These are phyloP conservation scores for Sapayoa aenigma DNA, from an alignment of 2,113 vertebrate genomes.

Conservation along the genomic window DNA sequence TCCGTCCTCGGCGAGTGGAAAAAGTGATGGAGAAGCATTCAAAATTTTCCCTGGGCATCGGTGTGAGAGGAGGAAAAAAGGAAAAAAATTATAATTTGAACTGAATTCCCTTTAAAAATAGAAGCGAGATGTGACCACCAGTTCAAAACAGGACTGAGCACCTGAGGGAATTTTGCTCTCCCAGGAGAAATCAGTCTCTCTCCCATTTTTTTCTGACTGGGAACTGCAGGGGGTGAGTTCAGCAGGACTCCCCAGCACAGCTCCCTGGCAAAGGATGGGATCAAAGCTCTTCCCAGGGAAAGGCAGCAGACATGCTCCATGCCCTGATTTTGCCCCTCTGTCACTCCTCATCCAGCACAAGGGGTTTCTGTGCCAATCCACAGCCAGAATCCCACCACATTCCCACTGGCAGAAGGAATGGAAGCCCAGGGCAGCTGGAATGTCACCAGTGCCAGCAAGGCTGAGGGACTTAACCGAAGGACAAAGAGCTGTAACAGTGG, in stretches of 20 bases:
- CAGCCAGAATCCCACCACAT: not conserved
- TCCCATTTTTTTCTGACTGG: not conserved
- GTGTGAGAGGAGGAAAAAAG: not conserved
- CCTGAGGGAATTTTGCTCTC: not conserved
- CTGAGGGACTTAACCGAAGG: not conserved
- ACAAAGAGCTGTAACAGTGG: not conserved
- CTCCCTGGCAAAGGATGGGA: not conserved
- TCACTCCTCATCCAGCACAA: not conserved
- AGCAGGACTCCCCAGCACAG: not conserved
- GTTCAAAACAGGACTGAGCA: not conserved
- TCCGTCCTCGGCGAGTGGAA: constrained; percentile 77
- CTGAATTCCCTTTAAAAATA: not conserved
- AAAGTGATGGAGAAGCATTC: constrained; percentile 84
- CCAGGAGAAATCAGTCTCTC: not conserved
- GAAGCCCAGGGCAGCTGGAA: not conserved
- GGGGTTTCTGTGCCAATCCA: not conserved
- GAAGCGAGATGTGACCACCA: not conserved
- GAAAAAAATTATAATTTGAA: not conserved
- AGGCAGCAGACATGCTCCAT: not conserved
- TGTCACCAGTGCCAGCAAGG: not conserved
- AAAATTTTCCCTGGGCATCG: constrained; percentile 81
- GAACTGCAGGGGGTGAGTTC: not conserved
- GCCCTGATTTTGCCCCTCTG: not conserved
- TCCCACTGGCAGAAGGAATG: not conserved
- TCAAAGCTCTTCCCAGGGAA: not conserved